Evolutionary conservation across 2,113 vertebrate species (phyloP).

Genomic region (Daubentonia madagascariensis): DNA sequence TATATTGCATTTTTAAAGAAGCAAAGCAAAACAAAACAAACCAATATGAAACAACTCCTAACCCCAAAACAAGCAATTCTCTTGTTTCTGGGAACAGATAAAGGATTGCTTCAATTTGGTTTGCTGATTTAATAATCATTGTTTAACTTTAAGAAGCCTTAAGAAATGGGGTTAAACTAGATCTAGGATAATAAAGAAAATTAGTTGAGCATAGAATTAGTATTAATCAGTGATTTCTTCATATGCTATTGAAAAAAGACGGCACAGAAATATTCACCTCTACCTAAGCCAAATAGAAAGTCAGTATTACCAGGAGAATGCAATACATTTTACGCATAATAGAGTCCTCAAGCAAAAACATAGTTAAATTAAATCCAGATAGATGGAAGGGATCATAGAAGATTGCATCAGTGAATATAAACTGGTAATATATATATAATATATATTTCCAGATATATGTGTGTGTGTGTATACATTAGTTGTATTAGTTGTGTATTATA

Average conservation of each 20-base stretch:
- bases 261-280: background rate
- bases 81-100: background rate
- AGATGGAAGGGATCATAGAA: background rate
- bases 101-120: background rate
- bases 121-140: background rate
- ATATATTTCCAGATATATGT: background rate
- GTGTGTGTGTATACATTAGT: background rate
- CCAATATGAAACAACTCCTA: background rate
- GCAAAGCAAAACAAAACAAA: background rate
- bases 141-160: background rate
- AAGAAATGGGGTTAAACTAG: background rate
- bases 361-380: background rate
- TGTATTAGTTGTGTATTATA: background rate
- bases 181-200: background rate
- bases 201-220: background rate
- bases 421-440: background rate
- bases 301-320: background rate
- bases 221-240: background rate
- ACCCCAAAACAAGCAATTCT: background rate
- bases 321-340: background rate
- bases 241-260: background rate
- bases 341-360: background rate
- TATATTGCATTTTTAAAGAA: background rate
- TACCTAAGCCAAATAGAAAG: background rate
- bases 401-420: background rate